These are phyloP conservation scores for Cordilura impudica DNA, from an alignment of 2,888 invertebrate species.

Conservation along the genomic window DNA sequence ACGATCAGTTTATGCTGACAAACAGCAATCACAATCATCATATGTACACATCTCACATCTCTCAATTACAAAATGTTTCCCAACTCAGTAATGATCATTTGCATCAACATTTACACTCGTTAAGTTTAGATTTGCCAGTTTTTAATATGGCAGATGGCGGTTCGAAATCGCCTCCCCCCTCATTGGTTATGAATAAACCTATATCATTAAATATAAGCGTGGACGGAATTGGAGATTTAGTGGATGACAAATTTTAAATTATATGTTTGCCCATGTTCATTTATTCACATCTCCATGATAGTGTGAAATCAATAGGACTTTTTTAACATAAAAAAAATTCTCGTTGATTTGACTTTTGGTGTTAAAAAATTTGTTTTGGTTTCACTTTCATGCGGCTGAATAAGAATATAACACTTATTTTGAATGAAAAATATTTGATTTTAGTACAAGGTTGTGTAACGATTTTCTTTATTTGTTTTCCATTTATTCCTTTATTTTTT, in stretches of 20 bases:
- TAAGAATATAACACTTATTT: not conserved
- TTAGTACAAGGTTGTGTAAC: slow-evolving; percentile 55
- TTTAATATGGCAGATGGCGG: slow-evolving; percentile 67
- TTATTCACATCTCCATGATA: not conserved
- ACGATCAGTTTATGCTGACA: slow-evolving; percentile 36
- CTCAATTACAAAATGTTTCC: slow-evolving; percentile 54
- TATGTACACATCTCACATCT: slow-evolving; percentile 33
- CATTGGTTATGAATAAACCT: slow-evolving; percentile 76
- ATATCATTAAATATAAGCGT: slow-evolving; percentile 74
- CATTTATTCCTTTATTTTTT: not conserved
- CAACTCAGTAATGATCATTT: slow-evolving; percentile 57
- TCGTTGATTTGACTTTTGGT: not conserved
- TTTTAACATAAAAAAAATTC: not conserved
- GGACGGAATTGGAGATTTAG: slow-evolving; percentile 75
- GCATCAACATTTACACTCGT: slow-evolving; percentile 62
- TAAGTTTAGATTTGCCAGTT: slow-evolving; percentile 69
- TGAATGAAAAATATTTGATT: slow-evolving; percentile 12
- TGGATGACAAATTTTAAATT: slow-evolving; percentile 70
- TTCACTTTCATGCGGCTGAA: not conserved
- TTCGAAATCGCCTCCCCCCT: slow-evolving; percentile 72
- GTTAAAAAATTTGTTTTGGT: too few relatives aligned
- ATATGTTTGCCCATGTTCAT: not conserved
- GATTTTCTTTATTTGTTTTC: slow-evolving; percentile 14
- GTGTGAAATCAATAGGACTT: too few relatives aligned
- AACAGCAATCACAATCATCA: slow-evolving; percentile 42